Evolutionary conservation across 2,113 vertebrate species (phyloP), one percentile per base, ranked within the genome.

Genomic region (Anser brachyrhynchus): DNA sequence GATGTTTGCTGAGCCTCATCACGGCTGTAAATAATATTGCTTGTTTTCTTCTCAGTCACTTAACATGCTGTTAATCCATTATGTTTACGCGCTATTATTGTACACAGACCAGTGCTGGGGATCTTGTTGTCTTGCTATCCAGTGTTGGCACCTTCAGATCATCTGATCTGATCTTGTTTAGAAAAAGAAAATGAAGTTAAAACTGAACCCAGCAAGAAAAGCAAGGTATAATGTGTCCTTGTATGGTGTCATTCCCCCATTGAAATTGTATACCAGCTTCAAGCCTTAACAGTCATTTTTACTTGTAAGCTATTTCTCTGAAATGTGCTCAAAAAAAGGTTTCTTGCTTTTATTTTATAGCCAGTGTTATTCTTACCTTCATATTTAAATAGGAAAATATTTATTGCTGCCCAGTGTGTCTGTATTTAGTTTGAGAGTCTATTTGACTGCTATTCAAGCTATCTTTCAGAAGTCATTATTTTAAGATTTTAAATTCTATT

Each of bases 1-100:
- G 66, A 73, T 91, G 23, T 90, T 95, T 94, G 66, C 52, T 20
- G 84, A 87, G 29, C 52, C 77, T 95, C 9, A 6, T 79, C 69
- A 61, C 0, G 0, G 6, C 22, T 72, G 62, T 91, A 93, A 93
- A 82, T 92, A 75, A 76, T 82, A 44, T n/a, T 69, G 65, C 35
- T 92, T 92, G 58, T 72, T 97, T 89, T n/a, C 76, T 70, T 39
- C 39, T 39, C 73, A 92, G 61, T 39, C 61, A 10, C 52, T 23
- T 23, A 89, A 72, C 4, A 6, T 72, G 43, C 84, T 82, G 84
- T 57, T 91, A 75, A 87, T 92, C 73, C 77, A 37, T 75, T 79
- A 13, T 65, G 35, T 79, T 91, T 35, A 92, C 43, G 33, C 49
- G 41, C 49, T 39, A 20, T 61, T 95, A 55, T 57, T 65, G 41